Evolutionary conservation across 2,888 invertebrate genomes (phyloP), one percentile per base, ranked within the genome.

Genomic region (Venustoraphidia nigricollis): DNA sequence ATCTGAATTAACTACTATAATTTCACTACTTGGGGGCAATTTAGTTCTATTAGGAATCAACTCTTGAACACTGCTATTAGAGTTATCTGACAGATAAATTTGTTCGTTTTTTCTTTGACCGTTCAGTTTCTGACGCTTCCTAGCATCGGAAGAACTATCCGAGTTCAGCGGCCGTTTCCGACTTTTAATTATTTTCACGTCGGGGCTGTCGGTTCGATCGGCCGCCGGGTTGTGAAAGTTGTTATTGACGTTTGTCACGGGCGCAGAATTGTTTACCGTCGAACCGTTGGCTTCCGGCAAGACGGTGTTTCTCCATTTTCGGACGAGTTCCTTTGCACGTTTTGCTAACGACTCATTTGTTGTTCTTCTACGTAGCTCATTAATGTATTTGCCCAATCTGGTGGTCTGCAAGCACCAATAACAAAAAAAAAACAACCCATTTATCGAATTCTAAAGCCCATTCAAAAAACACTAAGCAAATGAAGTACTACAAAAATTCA

Each of bases 311-410:
- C 94, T 81, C 95, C 95, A 95, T 69, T 84, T 77, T 60, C 91
- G 90, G 49, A 95, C 82, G 64, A 95, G 75, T 63, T 87, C 87
- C 69, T 94, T 95, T 50, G 92, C 89, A 55, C 94, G 78, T 60
- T 86, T 83, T 47, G 93, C 91, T 64, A 95, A 72, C 51, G 77
- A 76, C 56, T 89, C 87, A 66, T 92, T 86, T 50, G 74, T 76
- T 40, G 91, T 90, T 68, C 88, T 88, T 51, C 89, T 76, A 48
- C 95, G 79, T 46, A 95, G 72, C 66, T 92, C 91, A 67, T 95
- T 95, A 67, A 95, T 86, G 65, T 88, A 83, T 68, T 86, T 89
- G 39, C 93, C 95, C 65, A 96, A 73, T 78, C 94, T 76, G 77
- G 95, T 95, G 80, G 85, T 81, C 91, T 91, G 71, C 2, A 72